Percentiles rank a stretch among this genome's conserved stretches.
phyloP scores from a whole-genome alignment of 1,140 invertebrate genomes.

The Thalassaphorura encarpata region DNA sequence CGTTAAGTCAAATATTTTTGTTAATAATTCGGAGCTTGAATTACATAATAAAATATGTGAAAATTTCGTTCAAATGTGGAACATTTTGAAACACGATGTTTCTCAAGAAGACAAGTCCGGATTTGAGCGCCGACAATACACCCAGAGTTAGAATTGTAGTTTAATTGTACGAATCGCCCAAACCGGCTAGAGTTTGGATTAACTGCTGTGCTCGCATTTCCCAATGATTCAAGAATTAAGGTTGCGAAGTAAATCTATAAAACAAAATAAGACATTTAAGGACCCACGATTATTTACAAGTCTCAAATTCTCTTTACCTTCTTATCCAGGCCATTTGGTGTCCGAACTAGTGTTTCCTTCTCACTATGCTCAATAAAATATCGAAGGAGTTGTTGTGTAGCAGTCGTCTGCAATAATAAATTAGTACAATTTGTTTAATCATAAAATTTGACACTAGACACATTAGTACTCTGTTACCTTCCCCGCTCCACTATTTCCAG shows the following conservation, averaged over 20 bases:
- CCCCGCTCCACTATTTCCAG: constrained; percentile 41
- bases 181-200: constrained; percentile 54
- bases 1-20: too few species aligned
- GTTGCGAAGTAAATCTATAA: constrained; percentile 36
- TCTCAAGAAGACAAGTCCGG: constrained; percentile 50
- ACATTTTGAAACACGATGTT: constrained; percentile 45
- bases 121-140: constrained; percentile 51
- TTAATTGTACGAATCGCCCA: constrained; percentile 41
- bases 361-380: constrained; percentile 35
- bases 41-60: constrained; percentile 50
- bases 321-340: constrained; percentile 19
- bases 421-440: neutral
- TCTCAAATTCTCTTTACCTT: too few species aligned
- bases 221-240: constrained; percentile 48
- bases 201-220: constrained; percentile 51
- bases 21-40: neutral
- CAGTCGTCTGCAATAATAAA: constrained; percentile 33
- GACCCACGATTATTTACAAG: neutral
- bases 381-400: constrained; percentile 38
- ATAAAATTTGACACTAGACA: too few species aligned
- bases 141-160: constrained; percentile 44
- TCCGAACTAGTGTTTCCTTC: constrained; percentile 5
- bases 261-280: constrained; percentile 11
- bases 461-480: constrained; percentile 36
- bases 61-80: constrained; percentile 40